Evolutionary conservation across 2,888 invertebrate genomes (phyloP).

Genomic region (Trimorus sp.): DNA sequence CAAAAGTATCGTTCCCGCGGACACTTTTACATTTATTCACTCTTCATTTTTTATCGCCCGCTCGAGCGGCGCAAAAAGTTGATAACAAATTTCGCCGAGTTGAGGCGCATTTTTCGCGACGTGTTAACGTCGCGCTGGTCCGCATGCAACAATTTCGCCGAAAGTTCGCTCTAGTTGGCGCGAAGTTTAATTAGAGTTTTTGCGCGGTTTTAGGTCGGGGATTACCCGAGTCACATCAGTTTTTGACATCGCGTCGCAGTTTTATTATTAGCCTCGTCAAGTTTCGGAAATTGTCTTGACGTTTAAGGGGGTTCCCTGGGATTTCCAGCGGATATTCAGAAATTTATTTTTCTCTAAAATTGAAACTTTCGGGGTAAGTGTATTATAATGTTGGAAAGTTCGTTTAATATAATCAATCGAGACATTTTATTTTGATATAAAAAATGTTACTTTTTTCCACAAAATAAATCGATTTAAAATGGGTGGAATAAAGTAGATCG

Average conservation of each 20-base stretch:
- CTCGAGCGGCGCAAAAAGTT: neutral
- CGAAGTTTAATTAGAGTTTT: constrained; percentile 22
- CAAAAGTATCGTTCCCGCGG: constrained; percentile 14
- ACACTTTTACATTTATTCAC: constrained; percentile 23
- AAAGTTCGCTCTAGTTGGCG: constrained; percentile 5
- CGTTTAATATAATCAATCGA: too few species aligned
- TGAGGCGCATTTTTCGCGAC: constrained; percentile 1
- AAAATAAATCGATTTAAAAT: too few species aligned
- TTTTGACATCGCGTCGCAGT: constrained; percentile 1
- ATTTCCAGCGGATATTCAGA: too few species aligned
- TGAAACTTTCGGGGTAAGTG: too few species aligned
- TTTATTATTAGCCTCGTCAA: constrained; percentile 1
- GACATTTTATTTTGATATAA: too few species aligned
- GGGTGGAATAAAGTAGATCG: too few species aligned
- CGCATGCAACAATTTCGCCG: neutral
- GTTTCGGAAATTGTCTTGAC: neutral
- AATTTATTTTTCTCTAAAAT: too few species aligned
- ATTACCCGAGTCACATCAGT: constrained; percentile 2
- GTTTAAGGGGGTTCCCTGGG: neutral
- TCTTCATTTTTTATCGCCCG: constrained; percentile 3
- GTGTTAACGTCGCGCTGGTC: neutral
- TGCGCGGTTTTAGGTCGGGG: neutral
- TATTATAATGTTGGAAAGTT: too few species aligned
- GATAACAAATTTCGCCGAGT: constrained; percentile 2
- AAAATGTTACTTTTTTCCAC: too few species aligned